These are phyloP conservation scores for Notothenia rossii DNA, from an alignment of 2,113 vertebrate genomes.

Conservation along the genomic window DNA sequence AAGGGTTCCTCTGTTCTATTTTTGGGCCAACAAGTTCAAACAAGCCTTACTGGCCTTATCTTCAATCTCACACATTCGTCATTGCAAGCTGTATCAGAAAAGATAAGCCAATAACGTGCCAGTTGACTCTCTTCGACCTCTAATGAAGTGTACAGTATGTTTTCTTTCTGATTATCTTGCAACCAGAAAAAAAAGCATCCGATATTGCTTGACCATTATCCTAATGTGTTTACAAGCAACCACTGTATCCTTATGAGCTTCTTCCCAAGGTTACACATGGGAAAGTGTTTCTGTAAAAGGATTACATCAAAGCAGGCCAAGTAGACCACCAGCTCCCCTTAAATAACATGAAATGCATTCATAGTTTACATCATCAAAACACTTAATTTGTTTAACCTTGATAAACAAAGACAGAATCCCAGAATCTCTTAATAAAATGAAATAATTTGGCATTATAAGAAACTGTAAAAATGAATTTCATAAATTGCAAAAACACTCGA, in stretches of 20 bases:
- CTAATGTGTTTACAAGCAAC: conserved; percentile 49
- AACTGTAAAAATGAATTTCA: background rate
- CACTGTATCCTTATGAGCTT: conserved; percentile 1
- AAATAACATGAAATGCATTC: background rate
- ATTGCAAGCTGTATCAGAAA: conserved; percentile 29
- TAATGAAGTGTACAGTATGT: conserved; percentile 29
- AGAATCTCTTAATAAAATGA: background rate
- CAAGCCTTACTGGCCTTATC: conserved; percentile 40
- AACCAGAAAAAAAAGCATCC: conserved; percentile 23
- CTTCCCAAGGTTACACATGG: conserved; percentile 38
- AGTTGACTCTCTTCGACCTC: conserved; percentile 40
- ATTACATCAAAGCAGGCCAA: conserved; percentile 22
- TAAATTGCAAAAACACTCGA: background rate
- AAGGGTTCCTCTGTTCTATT: conserved; percentile 39
- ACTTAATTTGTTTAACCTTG: background rate
- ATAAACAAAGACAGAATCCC: conserved; percentile 1
- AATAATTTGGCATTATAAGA: too few relatives aligned
- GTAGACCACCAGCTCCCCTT: background rate
- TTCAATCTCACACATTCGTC: conserved; percentile 38
- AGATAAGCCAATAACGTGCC: conserved; percentile 55
- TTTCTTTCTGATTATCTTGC: conserved; percentile 45
- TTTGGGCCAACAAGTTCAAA: conserved; percentile 41
- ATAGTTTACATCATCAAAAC: background rate
- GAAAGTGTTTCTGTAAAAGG: conserved; percentile 32
- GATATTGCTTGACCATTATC: conserved; percentile 32